Evolutionary conservation across 2,113 vertebrate species (phyloP).

Genomic region (Zapus hudsonius): DNA sequence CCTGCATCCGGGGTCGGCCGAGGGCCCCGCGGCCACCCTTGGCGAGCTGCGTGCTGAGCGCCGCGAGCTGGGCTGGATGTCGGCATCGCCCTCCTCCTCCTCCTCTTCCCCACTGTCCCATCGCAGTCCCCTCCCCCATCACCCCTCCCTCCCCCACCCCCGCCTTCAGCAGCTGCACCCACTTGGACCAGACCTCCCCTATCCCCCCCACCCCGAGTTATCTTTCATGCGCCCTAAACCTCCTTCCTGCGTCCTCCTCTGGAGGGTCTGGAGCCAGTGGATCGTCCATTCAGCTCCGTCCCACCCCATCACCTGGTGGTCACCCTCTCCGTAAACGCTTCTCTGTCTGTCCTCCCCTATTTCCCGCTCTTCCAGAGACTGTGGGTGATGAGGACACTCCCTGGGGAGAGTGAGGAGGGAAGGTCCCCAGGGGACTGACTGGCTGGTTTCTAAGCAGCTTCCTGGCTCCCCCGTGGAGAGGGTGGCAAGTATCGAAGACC

Average conservation of each 20-base stretch:
- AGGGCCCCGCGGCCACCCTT: neutral
- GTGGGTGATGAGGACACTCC: neutral
- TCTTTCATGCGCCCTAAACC: neutral
- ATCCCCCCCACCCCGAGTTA: no score
- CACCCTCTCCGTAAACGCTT: slow-evolving; percentile 18
- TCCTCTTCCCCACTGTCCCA: fast-evolving
- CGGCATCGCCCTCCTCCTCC: neutral
- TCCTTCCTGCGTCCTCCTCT: neutral
- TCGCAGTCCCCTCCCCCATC: neutral
- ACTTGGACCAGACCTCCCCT: slow-evolving; percentile 1
- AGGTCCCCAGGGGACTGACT: neutral
- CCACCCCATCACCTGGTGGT: neutral
- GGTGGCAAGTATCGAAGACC: neutral
- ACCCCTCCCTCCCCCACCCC: neutral
- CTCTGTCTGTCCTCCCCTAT: neutral
- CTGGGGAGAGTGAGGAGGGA: neutral
- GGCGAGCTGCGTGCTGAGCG: slow-evolving; percentile 6
- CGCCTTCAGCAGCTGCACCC: neutral
- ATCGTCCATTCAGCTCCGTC: no score
- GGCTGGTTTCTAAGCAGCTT: neutral
- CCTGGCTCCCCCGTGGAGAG: neutral
- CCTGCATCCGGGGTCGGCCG: slow-evolving; percentile 49
- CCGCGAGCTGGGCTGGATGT: neutral
- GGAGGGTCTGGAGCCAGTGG: no score
- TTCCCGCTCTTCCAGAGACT: neutral